A percentile compares a stretch with the other conserved stretches of the same genome.
Conservation (phyloP, 2,113 vertebrate genomes). For the Zeus faber region DNA sequence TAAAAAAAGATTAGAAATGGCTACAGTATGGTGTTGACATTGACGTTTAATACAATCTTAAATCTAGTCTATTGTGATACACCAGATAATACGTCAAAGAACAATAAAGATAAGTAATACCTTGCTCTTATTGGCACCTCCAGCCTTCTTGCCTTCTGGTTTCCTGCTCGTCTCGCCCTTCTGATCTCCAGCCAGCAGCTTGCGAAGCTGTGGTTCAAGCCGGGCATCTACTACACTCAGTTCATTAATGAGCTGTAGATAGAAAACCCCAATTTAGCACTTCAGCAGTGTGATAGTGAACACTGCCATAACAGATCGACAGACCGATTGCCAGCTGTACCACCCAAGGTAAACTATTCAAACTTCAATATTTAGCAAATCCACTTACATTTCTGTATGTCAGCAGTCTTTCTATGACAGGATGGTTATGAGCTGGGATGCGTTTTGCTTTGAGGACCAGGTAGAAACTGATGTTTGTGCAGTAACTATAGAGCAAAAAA, state of each 20-base stretch:
- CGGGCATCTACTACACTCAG: constrained; percentile 78
- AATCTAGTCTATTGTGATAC: too few species aligned
- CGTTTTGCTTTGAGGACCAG: constrained; percentile 89
- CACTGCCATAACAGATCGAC: not conserved
- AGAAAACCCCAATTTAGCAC: not conserved
- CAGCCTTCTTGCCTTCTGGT: constrained; percentile 49
- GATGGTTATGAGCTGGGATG: constrained; percentile 84
- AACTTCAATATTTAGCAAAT: not conserved
- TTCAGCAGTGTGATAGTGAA: too few species aligned
- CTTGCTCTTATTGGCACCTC: constrained; percentile 39
- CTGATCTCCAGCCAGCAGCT: constrained; percentile 68
- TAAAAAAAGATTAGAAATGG: too few species aligned
- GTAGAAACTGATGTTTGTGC: constrained; percentile 95
- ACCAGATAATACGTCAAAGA: not conserved
- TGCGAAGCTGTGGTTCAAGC: constrained; percentile 76
- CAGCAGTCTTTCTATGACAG: constrained; percentile 89
- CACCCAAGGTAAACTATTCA: not conserved
- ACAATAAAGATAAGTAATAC: constrained; percentile 27
- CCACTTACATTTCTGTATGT: constrained; percentile 83
- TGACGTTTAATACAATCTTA: too few species aligned
- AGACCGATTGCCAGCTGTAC: not conserved
- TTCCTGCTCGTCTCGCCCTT: constrained; percentile 16
- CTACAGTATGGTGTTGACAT: too few species aligned
- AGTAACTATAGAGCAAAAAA: constrained; percentile 83
- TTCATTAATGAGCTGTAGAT: constrained; percentile 73